Evolutionary conservation across 2,113 vertebrate genomes (phyloP), one percentile per base, ranked within the genome.

Genomic region (Dascyllus trimaculatus): DNA sequence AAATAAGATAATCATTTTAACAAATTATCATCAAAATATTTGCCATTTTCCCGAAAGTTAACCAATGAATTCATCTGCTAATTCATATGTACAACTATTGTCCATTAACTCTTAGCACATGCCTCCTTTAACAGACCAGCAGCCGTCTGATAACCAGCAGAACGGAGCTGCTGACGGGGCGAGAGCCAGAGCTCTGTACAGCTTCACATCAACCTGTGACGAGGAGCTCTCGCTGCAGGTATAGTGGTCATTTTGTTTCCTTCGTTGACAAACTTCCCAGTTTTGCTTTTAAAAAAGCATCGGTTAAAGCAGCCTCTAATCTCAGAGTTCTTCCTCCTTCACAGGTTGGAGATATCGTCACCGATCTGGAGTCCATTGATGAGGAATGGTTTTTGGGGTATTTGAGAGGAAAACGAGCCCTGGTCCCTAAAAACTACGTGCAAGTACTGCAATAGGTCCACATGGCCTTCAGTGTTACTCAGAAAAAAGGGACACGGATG

Each of bases 171-270:
- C 19, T 11, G 94, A 84, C 59, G 92, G 86, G 29, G 71, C 51
- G 73, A 96, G 90, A 91, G 97, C 92, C 80, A 96, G 91, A 86
- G 96, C 96, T 54, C 83, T 98, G 56, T 98, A 94, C 74, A 92
- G 95, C 85, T 99, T 96, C 85, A 80, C 88, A 1, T 95, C 96
- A 29, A 91, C 96, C 71, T 96, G 96, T 67, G 95, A 95, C 17
- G 96, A 98, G 82, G 97, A 99, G 80, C 97, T 99, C 72, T 95
- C 96, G n/a, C 93, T 99, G 70, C 95, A 93, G 95, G 97, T 93
- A 38, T 0, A 6, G 0, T 4, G 94, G 1, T 14, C 13, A 0
- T 0, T 0, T 25, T 1, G 19, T 51, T 15, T 14, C 3, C 2
- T 11, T 2, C 10, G n/a, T n/a, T n/a, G n/a, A n/a, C n/a, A n/a